Conservation (phyloP, 2,888 invertebrate genomes). For the Ornithoptera priamus region DNA sequence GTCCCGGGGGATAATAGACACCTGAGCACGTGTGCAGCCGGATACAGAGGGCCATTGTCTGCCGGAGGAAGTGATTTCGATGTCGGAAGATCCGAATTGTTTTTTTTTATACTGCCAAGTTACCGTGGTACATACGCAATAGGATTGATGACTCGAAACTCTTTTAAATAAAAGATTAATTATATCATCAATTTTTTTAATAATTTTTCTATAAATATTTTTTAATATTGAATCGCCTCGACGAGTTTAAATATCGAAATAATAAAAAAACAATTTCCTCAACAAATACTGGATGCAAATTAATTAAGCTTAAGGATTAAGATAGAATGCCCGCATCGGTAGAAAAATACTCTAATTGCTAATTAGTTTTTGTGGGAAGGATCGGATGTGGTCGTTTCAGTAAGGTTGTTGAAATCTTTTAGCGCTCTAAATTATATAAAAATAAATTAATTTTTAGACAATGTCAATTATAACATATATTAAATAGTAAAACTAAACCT, state of each 20-base stretch:
- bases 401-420: background rate
- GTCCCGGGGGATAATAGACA: conserved; percentile 68
- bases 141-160: conserved; percentile 22
- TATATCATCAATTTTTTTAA: background rate
- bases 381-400: background rate
- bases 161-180: conserved; percentile 2
- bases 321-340: background rate
- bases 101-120: conserved; percentile 48
- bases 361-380: background rate
- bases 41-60: conserved; percentile 75
- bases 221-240: background rate
- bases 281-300: background rate
- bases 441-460: background rate
- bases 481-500: no score
- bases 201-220: background rate
- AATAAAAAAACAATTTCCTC: background rate
- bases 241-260: background rate
- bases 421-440: background rate
- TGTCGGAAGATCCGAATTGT: conserved; percentile 68
- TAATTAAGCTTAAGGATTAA: background rate
- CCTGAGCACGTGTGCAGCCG: conserved; percentile 79
- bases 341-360: background rate
- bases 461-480: no score
- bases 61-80: conserved; percentile 74
- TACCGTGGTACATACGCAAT: conserved; percentile 24